Base-by-base conservation (phyloP, 1,140 invertebrate genomes). In the Stenopsyche tienmushanensis region DNA sequence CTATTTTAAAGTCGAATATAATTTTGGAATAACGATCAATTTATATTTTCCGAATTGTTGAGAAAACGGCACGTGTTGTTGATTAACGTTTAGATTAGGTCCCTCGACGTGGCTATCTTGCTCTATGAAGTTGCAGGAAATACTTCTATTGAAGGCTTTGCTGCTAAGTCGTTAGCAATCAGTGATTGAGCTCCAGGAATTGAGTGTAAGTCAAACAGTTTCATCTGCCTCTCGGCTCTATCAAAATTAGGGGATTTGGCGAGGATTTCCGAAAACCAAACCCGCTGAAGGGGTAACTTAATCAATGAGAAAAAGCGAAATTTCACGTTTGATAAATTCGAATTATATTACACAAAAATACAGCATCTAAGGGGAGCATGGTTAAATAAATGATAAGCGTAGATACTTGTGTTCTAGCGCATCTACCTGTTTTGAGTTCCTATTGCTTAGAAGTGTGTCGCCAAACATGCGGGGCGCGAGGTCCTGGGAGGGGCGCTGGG, bases 381-480 rank as follows among this genome's bases (percentile, higher is more conserved):
- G 29, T 34, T 34, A 34, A 5, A 13, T 34, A 34, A 7, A 34
- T 13, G 13, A 29, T 59, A 63, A 67, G 65, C 65, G 9, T n/a
- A 34, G 72, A 74, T 80, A 80, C 79, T 78, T 80, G 78, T 72
- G n/a, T n/a, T 47, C 65, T 67, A 67, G 65, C 65, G 9, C 15
- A 34, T 72, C 75, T 80, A 80, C 79, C 79, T 80, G 78, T 72
- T 79, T 80, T 71, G 78, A 76, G 66, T 76, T 78, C 72, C 77
- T 75, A 72, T 79, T 74, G 45, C 78, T 72, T 69, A 79, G 74
- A 59, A 80, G 72, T 24, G 83, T 85, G 66, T 85, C 84, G 13
- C 83, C 83, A 70, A 85, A 85, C 83, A 84, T 85, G 72, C 83
- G 78, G 26, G 82, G 72, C 3, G 71, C 71, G 54, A 78, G 76